Percentiles rank a stretch among this genome's conserved stretches.
phyloP scores from a whole-genome alignment of 2,797 vertebrate species.

The Arctocebus calabarensis region DNA sequence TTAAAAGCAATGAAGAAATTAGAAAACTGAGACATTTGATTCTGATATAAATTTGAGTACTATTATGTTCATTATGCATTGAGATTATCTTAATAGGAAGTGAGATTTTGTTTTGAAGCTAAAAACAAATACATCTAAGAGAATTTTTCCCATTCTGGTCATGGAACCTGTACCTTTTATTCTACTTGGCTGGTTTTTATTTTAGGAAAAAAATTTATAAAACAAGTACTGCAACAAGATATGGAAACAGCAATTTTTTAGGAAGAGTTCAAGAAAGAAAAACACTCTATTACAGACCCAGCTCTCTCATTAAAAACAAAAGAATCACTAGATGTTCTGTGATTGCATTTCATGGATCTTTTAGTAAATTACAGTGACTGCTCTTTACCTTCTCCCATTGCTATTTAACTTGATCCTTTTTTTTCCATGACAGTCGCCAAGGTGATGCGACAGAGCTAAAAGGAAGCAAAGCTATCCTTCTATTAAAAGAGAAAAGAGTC shows the following conservation, averaged over 20 bases:
- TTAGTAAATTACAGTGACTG: conserved; percentile 5
- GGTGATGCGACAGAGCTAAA: not conserved
- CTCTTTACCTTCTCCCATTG: not conserved
- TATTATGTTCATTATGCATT: not conserved
- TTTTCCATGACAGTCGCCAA: not conserved
- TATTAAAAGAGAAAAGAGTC: not conserved
- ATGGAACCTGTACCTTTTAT: not conserved
- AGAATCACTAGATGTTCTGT: not conserved
- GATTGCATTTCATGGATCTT: not conserved
- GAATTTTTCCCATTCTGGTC: not conserved
- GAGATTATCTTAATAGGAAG: conserved; percentile 25
- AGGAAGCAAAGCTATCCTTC: not conserved
- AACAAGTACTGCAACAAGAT: conserved; percentile 19
- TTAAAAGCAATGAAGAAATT: conserved; percentile 51
- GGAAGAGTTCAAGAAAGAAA: not conserved
- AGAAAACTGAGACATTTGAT: conserved; percentile 22
- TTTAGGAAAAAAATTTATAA: conserved; percentile 43
- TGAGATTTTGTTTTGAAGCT: conserved; percentile 20
- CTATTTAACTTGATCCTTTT: not conserved
- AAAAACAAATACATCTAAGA: conserved; percentile 47
- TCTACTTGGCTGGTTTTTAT: conserved; percentile 50
- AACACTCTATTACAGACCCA: not conserved
- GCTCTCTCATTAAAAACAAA: conserved; percentile 33
- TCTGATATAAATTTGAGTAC: not conserved
- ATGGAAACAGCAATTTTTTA: conserved; percentile 31